Percentiles rank a stretch among this genome's conserved stretches.
Conservation (phyloP, 2,113 vertebrate species). For the Channa maculata region DNA sequence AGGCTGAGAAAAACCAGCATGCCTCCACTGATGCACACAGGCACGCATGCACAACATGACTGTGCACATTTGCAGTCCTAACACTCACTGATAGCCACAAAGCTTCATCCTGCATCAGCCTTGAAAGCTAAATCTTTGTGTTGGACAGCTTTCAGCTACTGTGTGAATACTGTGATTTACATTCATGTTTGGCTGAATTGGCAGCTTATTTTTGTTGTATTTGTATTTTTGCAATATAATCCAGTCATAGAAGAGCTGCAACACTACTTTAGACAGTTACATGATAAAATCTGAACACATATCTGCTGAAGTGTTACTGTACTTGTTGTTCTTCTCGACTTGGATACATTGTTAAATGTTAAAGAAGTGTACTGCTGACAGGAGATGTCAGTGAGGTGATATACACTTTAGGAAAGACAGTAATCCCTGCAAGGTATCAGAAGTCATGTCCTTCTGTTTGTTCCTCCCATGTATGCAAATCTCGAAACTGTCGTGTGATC, state of each 20-base stretch:
- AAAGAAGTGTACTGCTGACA: not conserved
- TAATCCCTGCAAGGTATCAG: not conserved
- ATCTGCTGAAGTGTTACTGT: not conserved
- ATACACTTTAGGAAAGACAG: not conserved
- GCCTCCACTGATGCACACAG: not conserved
- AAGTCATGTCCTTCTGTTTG: not conserved
- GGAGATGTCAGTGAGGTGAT: not conserved
- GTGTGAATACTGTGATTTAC: not conserved
- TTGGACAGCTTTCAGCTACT: not conserved
- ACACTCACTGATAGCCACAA: not conserved
- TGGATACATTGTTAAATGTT: too few species aligned
- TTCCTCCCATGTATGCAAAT: not conserved
- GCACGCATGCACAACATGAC: slow-evolving; percentile 5
- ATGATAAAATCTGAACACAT: not conserved
- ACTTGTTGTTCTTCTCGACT: not conserved
- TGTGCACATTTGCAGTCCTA: slow-evolving; percentile 3
- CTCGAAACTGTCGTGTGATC: not conserved
- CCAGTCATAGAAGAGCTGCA: not conserved
- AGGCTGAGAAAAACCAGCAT: not conserved
- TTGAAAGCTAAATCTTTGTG: not conserved
- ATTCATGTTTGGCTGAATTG: not conserved
- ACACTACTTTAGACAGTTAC: not conserved
- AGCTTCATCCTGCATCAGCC: not conserved
- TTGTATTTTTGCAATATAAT: slow-evolving; percentile 10
- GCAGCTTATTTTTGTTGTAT: not conserved